Conservation (phyloP, 2,888 invertebrate genomes). For the Phymatocera aterrima region DNA sequence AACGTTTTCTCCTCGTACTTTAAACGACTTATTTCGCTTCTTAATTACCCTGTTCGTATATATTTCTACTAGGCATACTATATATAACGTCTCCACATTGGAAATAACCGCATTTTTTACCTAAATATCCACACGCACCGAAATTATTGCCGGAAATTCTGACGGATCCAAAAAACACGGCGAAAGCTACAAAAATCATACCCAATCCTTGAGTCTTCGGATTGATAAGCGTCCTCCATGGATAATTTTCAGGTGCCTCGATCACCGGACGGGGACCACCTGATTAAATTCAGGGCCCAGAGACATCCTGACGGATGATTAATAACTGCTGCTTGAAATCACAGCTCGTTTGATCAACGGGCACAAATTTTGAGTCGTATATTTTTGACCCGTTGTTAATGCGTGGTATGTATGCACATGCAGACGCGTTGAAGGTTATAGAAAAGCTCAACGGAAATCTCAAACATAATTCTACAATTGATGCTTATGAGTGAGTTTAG, state of each 20-base stretch:
- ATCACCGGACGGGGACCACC: no score
- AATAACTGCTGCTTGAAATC: not conserved
- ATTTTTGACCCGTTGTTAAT: not conserved
- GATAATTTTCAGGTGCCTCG: no score
- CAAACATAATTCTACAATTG: not conserved
- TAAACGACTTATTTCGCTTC: not conserved
- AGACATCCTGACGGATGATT: not conserved
- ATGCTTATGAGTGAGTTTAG: not conserved
- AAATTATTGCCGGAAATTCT: no score
- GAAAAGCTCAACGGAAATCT: slow-evolving; percentile 38
- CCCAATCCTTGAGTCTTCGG: no score
- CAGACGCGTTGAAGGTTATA: not conserved
- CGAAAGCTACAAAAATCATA: no score
- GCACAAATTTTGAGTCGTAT: not conserved
- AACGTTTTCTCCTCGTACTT: not conserved
- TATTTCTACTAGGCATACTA: not conserved
- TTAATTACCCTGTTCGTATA: slow-evolving; percentile 24
- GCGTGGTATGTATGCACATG: not conserved
- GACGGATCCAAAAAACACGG: no score
- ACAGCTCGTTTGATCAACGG: not conserved
- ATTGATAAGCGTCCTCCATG: no score
- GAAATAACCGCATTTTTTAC: no score
- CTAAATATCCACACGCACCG: not conserved
- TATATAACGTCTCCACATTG: not conserved
- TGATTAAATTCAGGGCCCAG: not conserved